Evolutionary conservation across 2,888 invertebrate species (phyloP), one percentile per base, ranked within the genome.

Genomic region (Abscondita cerata): DNA sequence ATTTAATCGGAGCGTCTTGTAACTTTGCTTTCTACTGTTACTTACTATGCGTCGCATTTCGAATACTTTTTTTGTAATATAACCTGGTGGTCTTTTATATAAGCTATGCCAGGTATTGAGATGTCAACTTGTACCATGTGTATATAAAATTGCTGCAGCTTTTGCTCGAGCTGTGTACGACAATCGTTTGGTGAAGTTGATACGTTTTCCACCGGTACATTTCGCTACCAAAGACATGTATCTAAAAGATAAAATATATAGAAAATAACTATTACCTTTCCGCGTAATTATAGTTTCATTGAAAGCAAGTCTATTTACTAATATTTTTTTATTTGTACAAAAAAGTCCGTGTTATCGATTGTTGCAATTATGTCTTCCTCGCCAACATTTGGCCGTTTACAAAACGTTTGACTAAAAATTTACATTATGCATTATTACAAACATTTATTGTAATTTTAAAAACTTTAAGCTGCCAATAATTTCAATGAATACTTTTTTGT

Each of bases 191-290:
- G 40, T 15, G 15, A 40, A 40, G 15, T 40, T 40, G 8, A 40
- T 15, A 1, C 40, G 13, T 13, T 40, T 40, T 40, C 40, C 40
- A 8, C 40, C 40, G n/a, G 40, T 40, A 15, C 40, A 13, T 40
- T 40, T 40, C 2, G 40, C 40, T 40, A 40, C 40, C 13, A 40
- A 40, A 8, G 40, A 12, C 40, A 40, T 40, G 13, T 40, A 40
- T 13, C 36, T 36, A 36, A 12, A 36, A 36, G 12, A 5, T 36
- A 4, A 25, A 25, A 25, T 25, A 6, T 25, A 25, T 6, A 25
- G n/a, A 25, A 25, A 4, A 25, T 4, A 2, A 25, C 25, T 25
- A 25, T 25, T 13, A 40, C 15, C 40, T 40, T 40, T 40, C 15
- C 2, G 40, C 40, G 6, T 40, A 15, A 13, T 40, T 40, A 1